Evolutionary conservation across 2,797 vertebrate genomes (phyloP).

Genomic region (Schizopygopsis pylzovi): DNA sequence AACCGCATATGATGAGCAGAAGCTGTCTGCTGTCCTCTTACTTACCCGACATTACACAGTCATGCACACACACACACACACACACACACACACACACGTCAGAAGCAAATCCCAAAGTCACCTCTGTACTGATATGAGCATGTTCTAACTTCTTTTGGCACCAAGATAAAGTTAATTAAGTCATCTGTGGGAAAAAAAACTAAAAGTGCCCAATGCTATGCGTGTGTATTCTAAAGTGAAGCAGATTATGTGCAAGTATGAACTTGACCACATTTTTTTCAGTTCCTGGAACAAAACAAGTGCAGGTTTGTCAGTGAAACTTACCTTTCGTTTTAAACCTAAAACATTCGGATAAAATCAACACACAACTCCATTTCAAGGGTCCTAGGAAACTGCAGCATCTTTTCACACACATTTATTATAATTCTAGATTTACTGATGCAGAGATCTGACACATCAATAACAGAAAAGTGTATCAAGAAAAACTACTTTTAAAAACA

Average conservation of each 20-base stretch:
- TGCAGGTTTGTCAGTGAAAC: not conserved
- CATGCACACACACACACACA: not conserved
- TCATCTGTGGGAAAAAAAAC: not conserved
- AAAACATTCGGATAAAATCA: not conserved
- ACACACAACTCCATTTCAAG: not conserved
- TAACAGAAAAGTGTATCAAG: not conserved
- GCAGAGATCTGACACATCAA: not conserved
- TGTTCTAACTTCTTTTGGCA: not conserved
- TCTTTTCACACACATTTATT: not conserved
- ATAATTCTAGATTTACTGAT: not conserved
- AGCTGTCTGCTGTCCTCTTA: constrained; percentile 37
- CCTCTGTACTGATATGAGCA: not conserved
- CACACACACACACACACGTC: not conserved
- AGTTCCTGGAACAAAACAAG: constrained; percentile 25
- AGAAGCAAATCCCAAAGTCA: constrained; percentile 11
- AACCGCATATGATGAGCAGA: constrained; percentile 55
- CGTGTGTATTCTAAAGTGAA: not conserved
- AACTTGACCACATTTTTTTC: constrained; percentile 40
- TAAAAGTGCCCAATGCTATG: not conserved
- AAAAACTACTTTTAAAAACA: no score
- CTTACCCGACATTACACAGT: not conserved
- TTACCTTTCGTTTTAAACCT: not conserved
- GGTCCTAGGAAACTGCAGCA: no score
- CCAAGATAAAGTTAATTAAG: not conserved
- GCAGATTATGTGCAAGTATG: not conserved